These are phyloP conservation scores for Conus canariensis DNA, from an alignment of 2,888 invertebrate species.

Conservation along the genomic window DNA sequence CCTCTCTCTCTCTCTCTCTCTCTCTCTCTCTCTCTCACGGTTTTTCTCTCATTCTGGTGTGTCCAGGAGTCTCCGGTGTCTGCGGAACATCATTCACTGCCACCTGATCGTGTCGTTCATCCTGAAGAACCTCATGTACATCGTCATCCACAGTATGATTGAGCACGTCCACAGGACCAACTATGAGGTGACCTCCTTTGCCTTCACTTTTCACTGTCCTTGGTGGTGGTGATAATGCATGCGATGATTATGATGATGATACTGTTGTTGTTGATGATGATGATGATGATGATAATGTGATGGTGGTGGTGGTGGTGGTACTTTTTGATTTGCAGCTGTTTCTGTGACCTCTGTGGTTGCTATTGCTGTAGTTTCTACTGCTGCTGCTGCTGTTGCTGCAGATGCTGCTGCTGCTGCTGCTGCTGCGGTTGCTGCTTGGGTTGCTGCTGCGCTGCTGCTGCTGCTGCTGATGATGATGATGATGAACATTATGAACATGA, in stretches of 20 bases:
- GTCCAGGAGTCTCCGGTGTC: constrained; percentile 91
- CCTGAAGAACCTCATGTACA: constrained; percentile 93
- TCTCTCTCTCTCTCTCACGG: background rate
- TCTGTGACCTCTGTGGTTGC: no score
- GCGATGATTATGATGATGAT: background rate
- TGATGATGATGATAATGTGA: constrained; percentile 90
- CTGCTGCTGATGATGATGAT: no score
- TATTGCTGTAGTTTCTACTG: no score
- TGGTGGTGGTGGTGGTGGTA: no score
- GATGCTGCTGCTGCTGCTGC: no score
- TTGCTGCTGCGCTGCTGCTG: no score
- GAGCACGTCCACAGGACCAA: constrained; percentile 51
- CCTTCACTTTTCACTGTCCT: background rate
- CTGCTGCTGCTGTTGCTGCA: no score
- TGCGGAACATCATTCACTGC: constrained; percentile 95
- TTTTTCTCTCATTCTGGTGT: background rate
- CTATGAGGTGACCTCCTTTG: constrained; percentile 43
- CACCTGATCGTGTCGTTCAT: constrained; percentile 96
- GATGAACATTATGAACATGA: background rate
- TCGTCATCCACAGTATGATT: constrained; percentile 82
- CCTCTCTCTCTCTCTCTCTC: background rate
- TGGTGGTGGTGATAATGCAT: background rate
- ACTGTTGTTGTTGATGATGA: constrained; percentile 67
- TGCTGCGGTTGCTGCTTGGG: no score
- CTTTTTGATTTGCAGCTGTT: no score